Evolutionary conservation across 1,140 invertebrate genomes (phyloP).

Genomic region (Meloidogyne exigua): DNA sequence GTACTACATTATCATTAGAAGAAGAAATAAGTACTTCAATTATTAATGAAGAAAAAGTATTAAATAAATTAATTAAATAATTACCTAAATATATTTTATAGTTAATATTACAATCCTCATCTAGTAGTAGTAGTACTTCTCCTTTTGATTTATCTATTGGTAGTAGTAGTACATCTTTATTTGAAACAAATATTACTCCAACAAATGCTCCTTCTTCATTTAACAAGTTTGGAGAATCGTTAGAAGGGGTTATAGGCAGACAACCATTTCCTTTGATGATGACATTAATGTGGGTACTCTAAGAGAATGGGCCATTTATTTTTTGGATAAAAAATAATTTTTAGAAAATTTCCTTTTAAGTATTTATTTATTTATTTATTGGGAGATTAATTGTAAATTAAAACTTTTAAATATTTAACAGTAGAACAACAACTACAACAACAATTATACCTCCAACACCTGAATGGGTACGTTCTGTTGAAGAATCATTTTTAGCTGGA

Average conservation of each 20-base stretch:
- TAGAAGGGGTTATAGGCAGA: neutral
- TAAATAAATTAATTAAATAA: neutral
- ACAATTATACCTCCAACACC: slow-evolving; percentile 34
- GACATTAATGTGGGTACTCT: slow-evolving; percentile 18
- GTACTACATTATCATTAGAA: neutral
- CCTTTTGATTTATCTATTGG: neutral
- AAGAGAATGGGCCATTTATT: neutral
- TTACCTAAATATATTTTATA: neutral
- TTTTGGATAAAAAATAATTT: too few relatives aligned
- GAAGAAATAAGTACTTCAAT: neutral
- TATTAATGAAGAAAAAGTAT: neutral
- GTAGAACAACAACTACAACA: slow-evolving; percentile 42
- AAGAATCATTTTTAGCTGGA: slow-evolving; percentile 25
- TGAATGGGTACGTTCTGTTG: slow-evolving; percentile 36
- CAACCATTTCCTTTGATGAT: slow-evolving; percentile 22
- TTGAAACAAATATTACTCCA: neutral
- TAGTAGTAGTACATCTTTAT: neutral
- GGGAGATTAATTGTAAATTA: neutral
- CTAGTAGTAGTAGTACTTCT: neutral
- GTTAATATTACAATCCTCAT: neutral
- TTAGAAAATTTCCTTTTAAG: neutral
- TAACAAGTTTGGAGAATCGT: slow-evolving; percentile 1
- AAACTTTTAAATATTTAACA: neutral
- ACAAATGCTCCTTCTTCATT: neutral
- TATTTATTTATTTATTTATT: neutral